Evolutionary conservation across 2,888 invertebrate species (phyloP).

Genomic region (Lepidonotus clava): DNA sequence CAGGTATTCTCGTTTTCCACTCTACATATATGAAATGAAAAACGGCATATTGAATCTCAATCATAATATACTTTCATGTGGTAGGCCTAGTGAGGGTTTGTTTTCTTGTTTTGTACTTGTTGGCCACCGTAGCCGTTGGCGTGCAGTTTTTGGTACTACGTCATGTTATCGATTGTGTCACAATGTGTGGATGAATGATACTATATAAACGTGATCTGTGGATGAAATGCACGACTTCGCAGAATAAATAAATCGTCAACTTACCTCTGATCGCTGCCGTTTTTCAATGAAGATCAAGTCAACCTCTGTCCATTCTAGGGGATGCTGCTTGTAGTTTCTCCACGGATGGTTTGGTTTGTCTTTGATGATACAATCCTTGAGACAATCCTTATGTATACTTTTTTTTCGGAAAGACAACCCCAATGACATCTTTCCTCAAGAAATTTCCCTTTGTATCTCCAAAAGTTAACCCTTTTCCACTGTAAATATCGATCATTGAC

Average conservation of each 20-base stretch:
- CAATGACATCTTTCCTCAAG: no score
- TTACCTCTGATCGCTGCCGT: neutral
- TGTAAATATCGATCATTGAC: no score
- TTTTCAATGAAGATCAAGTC: conserved; percentile 20
- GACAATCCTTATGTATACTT: no score
- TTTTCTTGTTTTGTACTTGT: neutral
- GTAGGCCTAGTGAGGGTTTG: neutral
- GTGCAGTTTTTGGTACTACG: neutral
- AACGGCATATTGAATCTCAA: neutral
- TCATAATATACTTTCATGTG: neutral
- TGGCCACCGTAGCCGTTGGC: neutral
- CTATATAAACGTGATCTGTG: neutral
- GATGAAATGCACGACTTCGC: neutral
- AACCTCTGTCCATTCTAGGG: neutral
- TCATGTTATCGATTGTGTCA: neutral
- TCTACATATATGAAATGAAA: neutral
- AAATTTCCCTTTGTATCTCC: no score
- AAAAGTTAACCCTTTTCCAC: no score
- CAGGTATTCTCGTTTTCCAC: neutral
- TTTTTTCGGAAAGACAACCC: no score
- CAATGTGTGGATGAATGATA: neutral
- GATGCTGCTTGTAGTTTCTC: conserved; percentile 36
- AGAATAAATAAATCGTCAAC: neutral
- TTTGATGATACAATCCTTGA: no score
- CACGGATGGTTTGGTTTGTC: conserved; percentile 4